Percentiles rank a stretch among this genome's conserved stretches.
Conservation (phyloP, 2,113 vertebrate genomes). For the Dunckerocampus dactyliophorus region DNA sequence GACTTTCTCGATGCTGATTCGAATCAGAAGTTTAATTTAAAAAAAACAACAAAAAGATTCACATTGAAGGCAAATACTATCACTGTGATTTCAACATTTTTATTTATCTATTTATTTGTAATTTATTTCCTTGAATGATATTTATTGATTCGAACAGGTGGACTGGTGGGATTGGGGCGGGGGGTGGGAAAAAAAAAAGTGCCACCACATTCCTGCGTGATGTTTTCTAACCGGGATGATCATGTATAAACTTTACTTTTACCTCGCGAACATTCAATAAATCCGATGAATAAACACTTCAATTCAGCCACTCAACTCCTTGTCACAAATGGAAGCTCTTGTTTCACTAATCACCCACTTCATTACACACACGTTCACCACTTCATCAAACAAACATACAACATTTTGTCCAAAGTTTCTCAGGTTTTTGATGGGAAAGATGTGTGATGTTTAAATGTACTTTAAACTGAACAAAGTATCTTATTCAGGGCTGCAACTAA, state of each 20-base stretch:
- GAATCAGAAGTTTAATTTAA: too few species aligned
- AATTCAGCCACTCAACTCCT: not conserved
- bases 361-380: not conserved
- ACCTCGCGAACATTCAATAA: not conserved
- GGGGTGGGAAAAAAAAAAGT: not conserved
- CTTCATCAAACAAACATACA: not conserved
- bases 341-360: not conserved
- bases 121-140: not conserved
- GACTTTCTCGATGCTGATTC: not conserved
- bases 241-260: not conserved
- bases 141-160: not conserved
- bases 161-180: not conserved
- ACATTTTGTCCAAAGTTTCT: too few species aligned
- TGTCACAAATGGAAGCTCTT: not conserved
- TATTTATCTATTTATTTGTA: conserved; percentile 1
- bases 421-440: too few species aligned
- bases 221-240: not conserved
- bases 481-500: too few species aligned
- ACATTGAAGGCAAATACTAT: too few species aligned
- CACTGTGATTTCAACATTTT: conserved; percentile 1
- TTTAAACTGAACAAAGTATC: too few species aligned
- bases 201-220: not conserved
- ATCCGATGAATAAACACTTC: not conserved
- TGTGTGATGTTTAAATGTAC: too few species aligned
- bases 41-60: too few species aligned